Base-by-base conservation (phyloP, 2,888 invertebrate genomes). In the Ephialtes manifestator region DNA sequence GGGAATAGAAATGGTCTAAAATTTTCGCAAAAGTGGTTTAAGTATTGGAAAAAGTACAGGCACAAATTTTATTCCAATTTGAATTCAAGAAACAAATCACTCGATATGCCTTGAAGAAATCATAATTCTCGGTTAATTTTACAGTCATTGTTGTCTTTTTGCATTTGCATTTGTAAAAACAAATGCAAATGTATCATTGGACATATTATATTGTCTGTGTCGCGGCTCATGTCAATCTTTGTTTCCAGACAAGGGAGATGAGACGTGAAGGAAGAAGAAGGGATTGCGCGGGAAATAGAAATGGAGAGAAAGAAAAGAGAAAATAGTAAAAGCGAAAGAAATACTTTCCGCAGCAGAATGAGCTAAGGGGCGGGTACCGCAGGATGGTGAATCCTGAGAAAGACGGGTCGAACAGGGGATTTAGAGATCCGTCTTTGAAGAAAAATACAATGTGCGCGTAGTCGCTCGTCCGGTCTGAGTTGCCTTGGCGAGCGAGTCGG, bases 371-470 rank as follows among this genome's bases (percentile, higher is more conserved):
- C 65, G 71, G 71, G 48, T 13, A 46, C 31, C 24, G 28, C 18
- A 18, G 20, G 28, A 51, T 71, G 55, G 63, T 63, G 82, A 84
- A 85, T 86, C 84, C 82, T 75, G 76, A 83, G 86, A 77, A 84
- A 86, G 85, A 86, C 67, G 83, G 82, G 84, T 68, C 43, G 63
- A 76, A 67, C 60, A 71, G 81, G 86, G 92, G 92, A 92, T 92
- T 93, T 91, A 90, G 89, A 89, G 92, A 92, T 91, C 86, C 88
- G 89, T 90, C 90, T 92, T 90, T 91, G 91, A 89, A 89, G 90
- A 89, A 91, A 87, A 93, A 92, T 91, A 92, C 91, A 91, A 89
- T 85, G 89, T 86, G 87, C 15, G 24, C 87, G 87, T 83, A 88
- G 89, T 87, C 87, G 86, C 87, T 87, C 87, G 77, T 80, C 74